These are phyloP conservation scores for Pempheris klunzingeri DNA, from an alignment of 2,797 vertebrate genomes.

Conservation along the genomic window DNA sequence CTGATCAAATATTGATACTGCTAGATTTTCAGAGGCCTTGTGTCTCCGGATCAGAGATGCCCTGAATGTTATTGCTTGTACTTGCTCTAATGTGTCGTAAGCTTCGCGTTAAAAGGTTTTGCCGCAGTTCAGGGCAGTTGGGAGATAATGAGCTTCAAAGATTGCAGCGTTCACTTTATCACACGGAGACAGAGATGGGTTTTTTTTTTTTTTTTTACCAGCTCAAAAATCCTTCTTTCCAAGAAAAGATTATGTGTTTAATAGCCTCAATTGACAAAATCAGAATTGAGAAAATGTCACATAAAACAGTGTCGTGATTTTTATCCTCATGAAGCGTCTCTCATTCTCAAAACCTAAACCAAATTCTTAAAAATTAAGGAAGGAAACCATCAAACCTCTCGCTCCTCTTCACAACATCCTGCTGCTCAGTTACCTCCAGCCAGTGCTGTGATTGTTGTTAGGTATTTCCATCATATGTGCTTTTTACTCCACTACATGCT, in stretches of 20 bases:
- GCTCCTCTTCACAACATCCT: background rate
- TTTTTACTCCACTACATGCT: background rate
- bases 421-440: background rate
- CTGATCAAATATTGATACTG: slow-evolving; percentile 66
- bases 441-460: no score
- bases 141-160: slow-evolving; percentile 29
- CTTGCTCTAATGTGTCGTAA: slow-evolving; percentile 55
- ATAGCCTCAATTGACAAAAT: background rate
- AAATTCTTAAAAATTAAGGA: background rate
- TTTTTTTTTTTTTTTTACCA: background rate
- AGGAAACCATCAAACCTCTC: background rate
- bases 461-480: no score
- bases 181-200: slow-evolving; percentile 14
- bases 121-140: slow-evolving; percentile 23
- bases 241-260: slow-evolving; percentile 8
- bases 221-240: slow-evolving; percentile 1
- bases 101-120: slow-evolving; percentile 36
- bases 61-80: slow-evolving; percentile 36
- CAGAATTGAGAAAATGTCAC: background rate
- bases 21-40: slow-evolving; percentile 42
- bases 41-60: slow-evolving; percentile 43
- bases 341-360: background rate
- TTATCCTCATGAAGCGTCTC: background rate
- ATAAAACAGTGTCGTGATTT: background rate
- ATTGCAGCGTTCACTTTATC: background rate